Conservation (phyloP, 1,140 invertebrate genomes). For the Neodiprion lecontei region DNA sequence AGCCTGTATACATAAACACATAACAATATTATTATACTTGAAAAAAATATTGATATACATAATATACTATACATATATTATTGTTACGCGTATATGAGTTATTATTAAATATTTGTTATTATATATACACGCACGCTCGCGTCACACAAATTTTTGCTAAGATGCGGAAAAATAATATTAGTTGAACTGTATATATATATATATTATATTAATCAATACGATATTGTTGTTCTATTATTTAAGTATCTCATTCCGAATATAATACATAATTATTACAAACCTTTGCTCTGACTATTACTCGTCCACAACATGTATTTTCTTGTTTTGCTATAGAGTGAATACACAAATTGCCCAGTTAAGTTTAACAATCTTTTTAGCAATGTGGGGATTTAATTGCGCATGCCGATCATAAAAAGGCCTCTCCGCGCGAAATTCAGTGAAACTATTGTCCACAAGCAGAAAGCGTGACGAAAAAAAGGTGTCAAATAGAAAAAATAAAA, state of each 20-base stretch:
- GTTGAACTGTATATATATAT: background rate
- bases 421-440: background rate
- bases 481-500: too few species aligned
- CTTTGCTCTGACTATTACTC: background rate
- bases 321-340: background rate
- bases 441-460: background rate
- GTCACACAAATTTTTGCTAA: constrained; percentile 24
- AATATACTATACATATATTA: too few species aligned
- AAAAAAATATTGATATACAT: too few species aligned
- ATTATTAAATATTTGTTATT: constrained; percentile 26
- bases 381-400: background rate
- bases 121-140: constrained; percentile 22
- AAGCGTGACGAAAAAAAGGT: background rate
- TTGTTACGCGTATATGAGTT: background rate
- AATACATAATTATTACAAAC: constrained; percentile 17
- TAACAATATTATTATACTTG: too few species aligned
- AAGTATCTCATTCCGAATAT: constrained; percentile 49
- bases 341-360: background rate
- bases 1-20: too few species aligned
- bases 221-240: constrained; percentile 57
- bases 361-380: background rate
- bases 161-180: constrained; percentile 22
- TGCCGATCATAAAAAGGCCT: background rate
- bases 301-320: background rate
- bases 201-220: constrained; percentile 41